Conservation (phyloP, 2,113 vertebrate genomes). For the Oncorhynchus keta region DNA sequence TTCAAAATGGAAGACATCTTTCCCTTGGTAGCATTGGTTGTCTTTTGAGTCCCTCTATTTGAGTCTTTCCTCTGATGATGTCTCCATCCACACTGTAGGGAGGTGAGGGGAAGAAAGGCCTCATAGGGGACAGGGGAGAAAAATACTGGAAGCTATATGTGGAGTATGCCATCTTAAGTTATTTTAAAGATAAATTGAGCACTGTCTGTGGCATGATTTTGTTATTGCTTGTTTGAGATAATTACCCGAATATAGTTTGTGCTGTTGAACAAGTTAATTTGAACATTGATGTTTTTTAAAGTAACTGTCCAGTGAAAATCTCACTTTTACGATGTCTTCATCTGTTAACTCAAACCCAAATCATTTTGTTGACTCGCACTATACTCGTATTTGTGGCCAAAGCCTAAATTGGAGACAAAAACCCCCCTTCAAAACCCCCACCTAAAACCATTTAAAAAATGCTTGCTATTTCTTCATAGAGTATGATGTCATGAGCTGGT, state of each 20-base stretch:
- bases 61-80: constrained; percentile 26
- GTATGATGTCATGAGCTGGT: too few relatives aligned
- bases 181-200: background rate
- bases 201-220: background rate
- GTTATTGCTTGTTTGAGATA: too few relatives aligned
- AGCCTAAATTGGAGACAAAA: too few relatives aligned
- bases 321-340: too few relatives aligned
- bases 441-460: too few relatives aligned
- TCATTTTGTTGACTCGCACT: too few relatives aligned
- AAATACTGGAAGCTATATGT: constrained; percentile 28
- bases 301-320: background rate
- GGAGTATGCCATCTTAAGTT: constrained; percentile 13
- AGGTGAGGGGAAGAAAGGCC: constrained; percentile 51
- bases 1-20: constrained; percentile 11
- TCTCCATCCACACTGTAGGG: constrained; percentile 51
- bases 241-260: background rate
- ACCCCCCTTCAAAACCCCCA: too few relatives aligned
- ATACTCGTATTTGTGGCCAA: too few relatives aligned
- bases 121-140: constrained; percentile 49
- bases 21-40: background rate
- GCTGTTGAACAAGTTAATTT: background rate
- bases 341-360: too few relatives aligned
- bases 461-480: too few relatives aligned
- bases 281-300: background rate
- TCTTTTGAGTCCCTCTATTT: constrained; percentile 26